Conservation (phyloP, 2,888 invertebrate genomes). For the Phragmatobia fuliginosa region DNA sequence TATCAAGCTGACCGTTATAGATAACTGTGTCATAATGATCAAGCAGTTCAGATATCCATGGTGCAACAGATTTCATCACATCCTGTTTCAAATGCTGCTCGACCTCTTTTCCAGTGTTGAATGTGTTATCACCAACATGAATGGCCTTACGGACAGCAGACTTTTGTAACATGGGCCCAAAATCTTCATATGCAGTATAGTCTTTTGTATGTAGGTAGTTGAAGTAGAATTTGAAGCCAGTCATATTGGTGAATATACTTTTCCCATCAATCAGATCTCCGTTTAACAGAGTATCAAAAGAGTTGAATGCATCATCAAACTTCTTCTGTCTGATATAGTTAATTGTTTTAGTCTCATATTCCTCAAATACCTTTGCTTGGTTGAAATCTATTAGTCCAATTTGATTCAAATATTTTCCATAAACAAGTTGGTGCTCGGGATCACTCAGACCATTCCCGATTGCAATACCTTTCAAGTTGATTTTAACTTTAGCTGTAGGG, state of each 20-base stretch:
- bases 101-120: slow-evolving; percentile 88
- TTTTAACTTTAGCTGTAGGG: slow-evolving; percentile 88
- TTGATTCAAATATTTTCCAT: slow-evolving; percentile 93
- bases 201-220: slow-evolving; percentile 90
- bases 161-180: slow-evolving; percentile 88
- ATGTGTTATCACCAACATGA: slow-evolving; percentile 94
- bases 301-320: slow-evolving; percentile 90
- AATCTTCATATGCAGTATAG: slow-evolving; percentile 80
- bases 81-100: slow-evolving; percentile 91
- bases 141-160: slow-evolving; percentile 89
- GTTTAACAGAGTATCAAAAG: slow-evolving; percentile 91
- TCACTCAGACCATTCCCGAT: slow-evolving; percentile 94
- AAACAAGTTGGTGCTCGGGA: slow-evolving; percentile 91
- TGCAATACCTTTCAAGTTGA: slow-evolving; percentile 90
- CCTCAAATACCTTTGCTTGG: slow-evolving; percentile 87
- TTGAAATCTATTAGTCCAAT: slow-evolving; percentile 90
- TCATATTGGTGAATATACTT: slow-evolving; percentile 90
- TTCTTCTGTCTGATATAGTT: slow-evolving; percentile 88
- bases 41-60: slow-evolving; percentile 89
- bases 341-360: slow-evolving; percentile 86
- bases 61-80: slow-evolving; percentile 93
- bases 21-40: slow-evolving; percentile 91
- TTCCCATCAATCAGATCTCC: slow-evolving; percentile 87
- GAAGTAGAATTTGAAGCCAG: slow-evolving; percentile 92
- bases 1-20: slow-evolving; percentile 96